These are phyloP conservation scores for Microcebus tavaratra DNA, from an alignment of 2,113 vertebrate genomes.

Conservation along the genomic window DNA sequence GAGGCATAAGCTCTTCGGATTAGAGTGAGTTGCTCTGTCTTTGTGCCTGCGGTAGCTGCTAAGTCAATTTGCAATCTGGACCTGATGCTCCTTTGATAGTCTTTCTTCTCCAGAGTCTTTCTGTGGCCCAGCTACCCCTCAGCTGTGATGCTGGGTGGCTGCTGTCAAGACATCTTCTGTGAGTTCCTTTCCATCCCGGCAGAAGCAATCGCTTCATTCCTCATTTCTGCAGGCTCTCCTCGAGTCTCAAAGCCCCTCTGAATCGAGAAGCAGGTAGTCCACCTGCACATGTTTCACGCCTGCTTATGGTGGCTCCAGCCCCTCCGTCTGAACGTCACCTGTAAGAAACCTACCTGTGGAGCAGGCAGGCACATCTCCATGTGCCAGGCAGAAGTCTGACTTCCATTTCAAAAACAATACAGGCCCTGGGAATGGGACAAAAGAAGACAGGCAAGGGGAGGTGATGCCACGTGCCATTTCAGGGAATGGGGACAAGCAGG, in stretches of 20 bases:
- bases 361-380: neutral
- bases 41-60: neutral
- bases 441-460: too few relatives aligned
- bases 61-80: slow-evolving; percentile 34
- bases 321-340: neutral
- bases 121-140: neutral
- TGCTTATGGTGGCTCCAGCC: neutral
- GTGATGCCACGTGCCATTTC: too few relatives aligned
- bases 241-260: neutral
- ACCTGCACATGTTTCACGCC: neutral
- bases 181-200: neutral
- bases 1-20: neutral
- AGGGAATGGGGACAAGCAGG: too few relatives aligned
- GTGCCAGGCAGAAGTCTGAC: too few relatives aligned
- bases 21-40: neutral
- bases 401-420: too few relatives aligned
- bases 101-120: neutral
- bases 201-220: neutral
- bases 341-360: neutral
- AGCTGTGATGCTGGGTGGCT: neutral
- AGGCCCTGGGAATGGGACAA: too few relatives aligned
- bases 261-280: neutral
- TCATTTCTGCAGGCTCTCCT: neutral
- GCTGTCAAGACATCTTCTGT: neutral
- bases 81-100: slow-evolving; percentile 21